A percentile compares a stretch with the other conserved stretches of the same genome.
Evolutionary conservation across 2,113 vertebrate genomes (phyloP).

Genomic region (Myotis davidii): DNA sequence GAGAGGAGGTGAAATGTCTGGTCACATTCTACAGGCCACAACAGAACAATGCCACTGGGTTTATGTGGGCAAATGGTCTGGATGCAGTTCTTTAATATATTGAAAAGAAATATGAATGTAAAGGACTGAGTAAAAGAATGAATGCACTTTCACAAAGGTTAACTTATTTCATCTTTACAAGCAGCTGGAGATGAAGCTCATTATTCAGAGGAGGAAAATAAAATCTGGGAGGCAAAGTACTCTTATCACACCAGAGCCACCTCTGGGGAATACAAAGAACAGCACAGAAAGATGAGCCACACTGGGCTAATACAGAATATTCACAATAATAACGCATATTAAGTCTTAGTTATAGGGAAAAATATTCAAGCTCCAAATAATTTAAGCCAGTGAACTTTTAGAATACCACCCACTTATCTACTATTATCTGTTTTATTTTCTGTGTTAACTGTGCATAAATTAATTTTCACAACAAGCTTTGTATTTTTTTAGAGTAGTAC

Average conservation of each 20-base stretch:
- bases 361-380: background rate
- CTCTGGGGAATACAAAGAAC: background rate
- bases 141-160: background rate
- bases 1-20: background rate
- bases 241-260: background rate
- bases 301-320: background rate
- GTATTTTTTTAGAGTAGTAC: background rate
- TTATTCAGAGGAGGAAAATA: background rate
- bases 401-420: background rate
- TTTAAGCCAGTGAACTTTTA: background rate
- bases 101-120: background rate
- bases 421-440: conserved; percentile 1
- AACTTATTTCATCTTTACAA: background rate
- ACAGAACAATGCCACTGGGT: background rate
- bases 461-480: conserved; percentile 28
- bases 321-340: background rate
- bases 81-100: background rate
- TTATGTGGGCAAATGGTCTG: background rate
- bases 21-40: background rate
- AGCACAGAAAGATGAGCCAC: background rate
- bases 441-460: background rate
- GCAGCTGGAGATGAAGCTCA: background rate
- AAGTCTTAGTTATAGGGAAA: background rate
- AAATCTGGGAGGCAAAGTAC: background rate
- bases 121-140: background rate